A percentile compares a stretch with the other conserved stretches of the same genome.
Evolutionary conservation across 92 coral and sea anemone species (phyloP).

Genomic region (Pocillopora grandis): DNA sequence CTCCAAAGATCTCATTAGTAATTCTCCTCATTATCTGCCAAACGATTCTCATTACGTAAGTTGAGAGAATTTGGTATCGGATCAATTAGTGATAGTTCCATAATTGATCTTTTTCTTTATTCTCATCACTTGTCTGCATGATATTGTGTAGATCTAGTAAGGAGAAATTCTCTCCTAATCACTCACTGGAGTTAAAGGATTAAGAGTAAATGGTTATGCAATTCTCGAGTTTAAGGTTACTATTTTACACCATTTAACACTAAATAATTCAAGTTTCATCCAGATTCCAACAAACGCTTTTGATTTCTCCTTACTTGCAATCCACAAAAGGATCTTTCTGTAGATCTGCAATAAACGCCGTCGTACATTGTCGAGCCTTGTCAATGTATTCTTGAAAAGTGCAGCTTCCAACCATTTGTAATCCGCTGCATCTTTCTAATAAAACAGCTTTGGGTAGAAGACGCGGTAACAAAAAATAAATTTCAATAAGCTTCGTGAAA

Average conservation of each 20-base stretch:
- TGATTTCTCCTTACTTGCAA: slow-evolving; percentile 26
- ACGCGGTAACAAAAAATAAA: not conserved
- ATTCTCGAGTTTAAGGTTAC: no score
- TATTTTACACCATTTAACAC: not conserved
- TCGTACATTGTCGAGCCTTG: slow-evolving; percentile 37
- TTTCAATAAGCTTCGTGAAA: not conserved
- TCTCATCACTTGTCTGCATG: no score
- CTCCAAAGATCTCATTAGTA: no score
- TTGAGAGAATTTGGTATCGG: no score
- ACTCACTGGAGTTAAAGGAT: no score
- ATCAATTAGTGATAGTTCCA: no score
- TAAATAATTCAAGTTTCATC: not conserved
- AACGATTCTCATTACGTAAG: no score
- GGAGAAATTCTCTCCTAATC: no score
- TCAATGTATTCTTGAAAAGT: slow-evolving; percentile 32
- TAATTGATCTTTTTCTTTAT: no score
- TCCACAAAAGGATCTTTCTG: slow-evolving; percentile 34
- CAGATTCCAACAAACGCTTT: not conserved
- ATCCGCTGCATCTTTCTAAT: slow-evolving; percentile 30
- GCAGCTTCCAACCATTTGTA: slow-evolving; percentile 51
- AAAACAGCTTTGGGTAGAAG: not conserved
- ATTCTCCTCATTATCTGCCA: no score
- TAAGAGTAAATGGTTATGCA: no score
- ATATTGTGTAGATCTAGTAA: no score
- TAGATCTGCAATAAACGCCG: slow-evolving; percentile 17